Evolutionary conservation across 2,113 vertebrate genomes (phyloP), one percentile per base, ranked within the genome.

Genomic region (Gymnogyps californianus): DNA sequence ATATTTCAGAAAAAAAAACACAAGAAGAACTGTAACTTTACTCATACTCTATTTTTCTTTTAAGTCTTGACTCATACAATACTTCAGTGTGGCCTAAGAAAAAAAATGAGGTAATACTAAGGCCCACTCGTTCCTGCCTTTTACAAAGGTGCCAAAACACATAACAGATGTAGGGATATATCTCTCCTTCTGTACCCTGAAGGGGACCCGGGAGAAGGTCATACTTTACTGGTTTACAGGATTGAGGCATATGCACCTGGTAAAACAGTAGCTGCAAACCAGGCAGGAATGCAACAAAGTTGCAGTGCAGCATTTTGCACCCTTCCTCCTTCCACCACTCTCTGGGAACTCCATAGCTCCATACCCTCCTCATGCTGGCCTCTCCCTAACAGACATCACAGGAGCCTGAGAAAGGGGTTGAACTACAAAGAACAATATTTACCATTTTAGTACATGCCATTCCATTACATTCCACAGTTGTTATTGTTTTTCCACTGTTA

Each of bases 361-460:
- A 80, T 46, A 89, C 19, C 14, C 62, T 93, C 46, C 92, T 90
- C 69, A 38, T 10, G 9, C 71, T 80, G 75, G 65, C 51, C 64
- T 86, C 67, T 90, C 55, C 65, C 69, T 89, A 88, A 62, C 26
- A 87, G 62, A 52, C 38, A 86, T 80, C 70, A 83, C 58, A 89
- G 62, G 46, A 93, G 67, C 58, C 58, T 90, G 57, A 92, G 65
- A 93, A 72, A 81, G 58, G 47, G 36, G 55, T 4, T 78, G 42
- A 95, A 89, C 88, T 74, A 86, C 90, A 77, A 95, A 95, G 44
- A 94, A 92, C 88, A 97, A 47, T 88, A 92, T 93, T 96, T 93
- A 93, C 62, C 71, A 81, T 92, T 97, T 94, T 38, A 94, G 87
- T 83, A 93, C 83, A 92, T 89, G 88, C 72, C 94, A 91, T 97